Evolutionary conservation across 2,888 invertebrate species (phyloP).

Genomic region (Polydrusus cervinus): DNA sequence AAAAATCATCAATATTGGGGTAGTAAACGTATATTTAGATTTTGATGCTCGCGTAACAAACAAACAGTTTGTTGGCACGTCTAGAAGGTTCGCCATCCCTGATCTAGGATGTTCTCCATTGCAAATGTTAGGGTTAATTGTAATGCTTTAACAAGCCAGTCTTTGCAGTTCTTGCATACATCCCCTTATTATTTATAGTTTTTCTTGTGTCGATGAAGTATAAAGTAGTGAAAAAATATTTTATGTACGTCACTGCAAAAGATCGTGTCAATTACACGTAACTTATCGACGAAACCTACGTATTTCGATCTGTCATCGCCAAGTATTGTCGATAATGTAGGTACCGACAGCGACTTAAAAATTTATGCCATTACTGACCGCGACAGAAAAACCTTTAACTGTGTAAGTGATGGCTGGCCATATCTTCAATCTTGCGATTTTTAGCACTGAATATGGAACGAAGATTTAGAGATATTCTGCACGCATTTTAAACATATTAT

Average conservation of each 20-base stretch:
- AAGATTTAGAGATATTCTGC: conserved; percentile 20
- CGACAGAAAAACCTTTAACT: conserved; percentile 22
- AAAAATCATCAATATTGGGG: too few species aligned
- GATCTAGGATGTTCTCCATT: too few species aligned
- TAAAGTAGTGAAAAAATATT: too few species aligned
- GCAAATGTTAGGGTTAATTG: too few species aligned
- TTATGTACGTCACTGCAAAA: conserved; percentile 19
- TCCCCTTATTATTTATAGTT: too few species aligned
- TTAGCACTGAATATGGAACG: conserved; percentile 12
- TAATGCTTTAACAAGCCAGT: too few species aligned
- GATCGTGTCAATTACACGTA: conserved; percentile 46
- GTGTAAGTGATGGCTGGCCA: conserved; percentile 23
- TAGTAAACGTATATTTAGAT: too few species aligned
- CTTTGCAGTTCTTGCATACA: too few species aligned
- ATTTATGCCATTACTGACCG: conserved; percentile 28
- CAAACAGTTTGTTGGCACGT: too few species aligned
- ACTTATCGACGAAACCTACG: conserved; percentile 42
- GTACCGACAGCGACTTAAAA: conserved; percentile 34
- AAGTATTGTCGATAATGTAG: conserved; percentile 36
- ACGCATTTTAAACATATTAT: conserved; percentile 7
- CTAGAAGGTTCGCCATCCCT: too few species aligned
- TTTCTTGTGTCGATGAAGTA: too few species aligned
- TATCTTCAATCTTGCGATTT: conserved; percentile 22
- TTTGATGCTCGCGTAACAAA: too few species aligned
- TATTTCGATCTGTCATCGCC: conserved; percentile 46